Evolutionary conservation across 2,113 vertebrate species (phyloP), one percentile per base, ranked within the genome.

Genomic region (Anhinga rufa): DNA sequence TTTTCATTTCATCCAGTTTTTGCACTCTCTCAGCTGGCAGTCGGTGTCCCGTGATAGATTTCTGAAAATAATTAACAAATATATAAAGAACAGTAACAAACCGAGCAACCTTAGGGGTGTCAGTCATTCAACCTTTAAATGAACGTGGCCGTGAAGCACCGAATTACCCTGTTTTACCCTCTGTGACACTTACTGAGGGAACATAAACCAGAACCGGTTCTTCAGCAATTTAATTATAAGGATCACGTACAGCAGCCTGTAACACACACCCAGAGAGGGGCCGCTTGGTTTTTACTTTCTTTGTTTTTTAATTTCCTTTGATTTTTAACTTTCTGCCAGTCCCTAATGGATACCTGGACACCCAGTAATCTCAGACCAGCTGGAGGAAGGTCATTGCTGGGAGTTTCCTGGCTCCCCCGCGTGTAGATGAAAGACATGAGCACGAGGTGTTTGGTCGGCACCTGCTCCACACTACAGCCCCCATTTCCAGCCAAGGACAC

Each of bases 41-140:
- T 17, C 0, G 0, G 16, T 5, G 25, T 61, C 46, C 25, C 8
- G 2, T 21, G 68, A 36, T 1, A 61, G 76, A 34, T 38, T 68
- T 64, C 36, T 65, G 76, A 86, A 62, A 71, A 24, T 26, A 10
- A 22, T 32, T 65, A 46, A 14, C 7, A 86, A 64, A 44, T 12
- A 17, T 4, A 21, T 40, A 18, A 60, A 38, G 51, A 57, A 81
- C 25, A 9, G 16, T 29, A 38, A 51, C 32, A 11, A 79, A 38
- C 6, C 29, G 46, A 60, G 14, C 34, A 40, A 52, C 74, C 74
- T 61, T 42, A 3, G 12, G 65, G 61, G 20, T 38, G 74, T 38
- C 64, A 31, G 54, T 34, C 32, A 3, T 42, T 38, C 51, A 89
- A 79, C 17, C 62, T 68, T 44, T 28, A 51, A 42, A 74, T 14